Percentiles rank a stretch among this genome's conserved stretches.
phyloP scores from a whole-genome alignment of 2,797 vertebrate genomes.

The Mareca strepera region DNA sequence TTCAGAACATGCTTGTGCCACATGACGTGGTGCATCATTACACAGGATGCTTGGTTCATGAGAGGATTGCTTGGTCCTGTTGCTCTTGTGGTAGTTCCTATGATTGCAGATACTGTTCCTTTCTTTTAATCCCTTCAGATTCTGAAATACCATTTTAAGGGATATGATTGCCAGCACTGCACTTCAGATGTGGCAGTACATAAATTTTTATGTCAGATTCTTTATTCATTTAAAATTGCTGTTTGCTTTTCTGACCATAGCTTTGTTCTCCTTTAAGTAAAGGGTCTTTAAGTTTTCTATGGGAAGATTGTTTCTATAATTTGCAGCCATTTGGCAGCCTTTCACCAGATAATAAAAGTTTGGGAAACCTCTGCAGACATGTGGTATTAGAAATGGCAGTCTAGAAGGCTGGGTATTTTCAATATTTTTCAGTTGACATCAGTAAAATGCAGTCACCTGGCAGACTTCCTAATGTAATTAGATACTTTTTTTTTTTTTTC shows the following conservation, averaged over 20 bases:
- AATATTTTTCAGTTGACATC: constrained; percentile 21
- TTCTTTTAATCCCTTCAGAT: neutral
- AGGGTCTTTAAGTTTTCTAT: neutral
- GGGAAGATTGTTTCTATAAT: neutral
- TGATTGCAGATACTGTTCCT: neutral
- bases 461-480: neutral
- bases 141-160: neutral
- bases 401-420: neutral
- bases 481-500: constrained; percentile 16
- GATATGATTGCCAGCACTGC: neutral
- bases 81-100: neutral
- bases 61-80: neutral
- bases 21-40: neutral
- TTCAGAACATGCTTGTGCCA: neutral
- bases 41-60: neutral
- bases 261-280: neutral
- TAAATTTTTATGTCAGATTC: neutral
- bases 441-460: constrained; percentile 23
- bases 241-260: neutral
- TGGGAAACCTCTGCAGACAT: neutral
- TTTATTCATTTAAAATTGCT: neutral
- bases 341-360: neutral
- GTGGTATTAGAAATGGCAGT: neutral
- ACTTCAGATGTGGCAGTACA: neutral
- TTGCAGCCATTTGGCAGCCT: neutral